Conservation (phyloP, 2,113 vertebrate genomes). For the Chloropsis hardwickii region DNA sequence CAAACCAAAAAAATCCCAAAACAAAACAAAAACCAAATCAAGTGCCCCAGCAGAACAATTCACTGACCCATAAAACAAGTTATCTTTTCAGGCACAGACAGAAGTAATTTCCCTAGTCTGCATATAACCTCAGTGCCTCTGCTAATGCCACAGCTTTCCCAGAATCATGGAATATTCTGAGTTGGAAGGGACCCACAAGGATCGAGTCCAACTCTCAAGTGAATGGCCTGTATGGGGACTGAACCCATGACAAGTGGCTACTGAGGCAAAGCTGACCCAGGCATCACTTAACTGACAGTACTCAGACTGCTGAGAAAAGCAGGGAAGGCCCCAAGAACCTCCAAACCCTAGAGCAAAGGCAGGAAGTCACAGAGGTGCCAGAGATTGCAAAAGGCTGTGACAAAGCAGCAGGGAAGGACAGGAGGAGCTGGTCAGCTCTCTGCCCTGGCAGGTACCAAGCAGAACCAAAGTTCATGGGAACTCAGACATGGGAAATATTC, state of each 20-base stretch:
- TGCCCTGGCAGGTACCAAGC: background rate
- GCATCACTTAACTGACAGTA: fast-evolving
- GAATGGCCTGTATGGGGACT: too few species aligned
- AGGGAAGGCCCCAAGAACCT: background rate
- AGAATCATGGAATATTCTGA: background rate
- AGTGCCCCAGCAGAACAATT: background rate
- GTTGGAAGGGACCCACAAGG: background rate
- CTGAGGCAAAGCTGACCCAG: background rate
- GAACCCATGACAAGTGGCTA: fast-evolving
- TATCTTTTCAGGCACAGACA: background rate
- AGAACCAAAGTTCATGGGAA: background rate
- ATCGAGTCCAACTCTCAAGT: fast-evolving
- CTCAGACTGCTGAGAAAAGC: background rate
- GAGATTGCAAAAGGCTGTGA: background rate
- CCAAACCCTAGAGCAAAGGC: background rate
- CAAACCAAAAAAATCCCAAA: background rate
- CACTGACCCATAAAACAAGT: background rate
- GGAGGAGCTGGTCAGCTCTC: fast-evolving
- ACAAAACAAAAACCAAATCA: background rate
- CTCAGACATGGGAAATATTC: background rate
- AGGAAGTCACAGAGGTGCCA: background rate
- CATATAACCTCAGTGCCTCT: background rate
- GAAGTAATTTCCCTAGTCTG: background rate
- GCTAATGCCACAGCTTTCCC: background rate
- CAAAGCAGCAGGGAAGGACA: background rate